Conservation (phyloP, 2,888 invertebrate genomes). For the Cephus pygmeus region DNA sequence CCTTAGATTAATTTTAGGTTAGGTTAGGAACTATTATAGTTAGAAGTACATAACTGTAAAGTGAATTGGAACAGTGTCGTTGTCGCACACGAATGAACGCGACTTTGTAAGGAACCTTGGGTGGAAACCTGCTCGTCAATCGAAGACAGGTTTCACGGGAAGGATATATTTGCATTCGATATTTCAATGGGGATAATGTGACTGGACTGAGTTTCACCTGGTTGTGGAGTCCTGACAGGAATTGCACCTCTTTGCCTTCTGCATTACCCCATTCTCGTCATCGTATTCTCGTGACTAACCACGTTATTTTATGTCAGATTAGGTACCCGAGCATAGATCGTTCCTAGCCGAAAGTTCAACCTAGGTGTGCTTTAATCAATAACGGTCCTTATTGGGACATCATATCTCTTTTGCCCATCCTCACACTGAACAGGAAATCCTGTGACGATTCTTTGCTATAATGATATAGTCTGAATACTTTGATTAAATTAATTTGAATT, state of each 20-base stretch:
- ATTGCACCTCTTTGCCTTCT: neutral
- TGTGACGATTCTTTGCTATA: neutral
- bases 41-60: neutral
- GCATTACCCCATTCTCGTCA: neutral
- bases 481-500: neutral
- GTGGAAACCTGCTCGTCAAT: neutral
- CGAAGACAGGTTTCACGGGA: neutral
- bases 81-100: neutral
- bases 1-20: neutral
- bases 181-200: constrained; percentile 30
- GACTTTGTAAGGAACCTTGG: neutral
- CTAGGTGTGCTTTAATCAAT: neutral
- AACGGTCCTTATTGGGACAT: neutral
- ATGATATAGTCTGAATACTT: neutral
- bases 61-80: neutral
- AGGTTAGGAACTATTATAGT: neutral
- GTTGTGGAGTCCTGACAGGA: constrained; percentile 31
- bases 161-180: constrained; percentile 20
- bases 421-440: neutral
- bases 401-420: neutral
- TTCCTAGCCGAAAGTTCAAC: neutral
- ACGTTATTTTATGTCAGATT: no score
- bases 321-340: no score
- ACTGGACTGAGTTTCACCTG: constrained; percentile 39
- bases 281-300: constrained; percentile 21